phyloP scores from a whole-genome alignment of 2,797 vertebrate genomes.

The Schizothorax lantsangensis region DNA sequence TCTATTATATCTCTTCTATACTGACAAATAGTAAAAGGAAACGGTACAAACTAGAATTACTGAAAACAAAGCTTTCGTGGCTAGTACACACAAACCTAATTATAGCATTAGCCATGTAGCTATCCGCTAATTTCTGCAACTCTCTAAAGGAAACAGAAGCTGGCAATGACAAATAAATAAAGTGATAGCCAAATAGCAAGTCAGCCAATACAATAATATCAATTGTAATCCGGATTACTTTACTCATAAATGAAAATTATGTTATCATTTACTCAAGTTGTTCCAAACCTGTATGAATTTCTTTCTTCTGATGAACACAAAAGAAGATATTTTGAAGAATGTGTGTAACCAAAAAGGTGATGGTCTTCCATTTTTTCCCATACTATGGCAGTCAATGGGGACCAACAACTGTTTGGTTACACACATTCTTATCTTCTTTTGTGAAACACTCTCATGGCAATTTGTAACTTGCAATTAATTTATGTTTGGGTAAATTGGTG shows the following conservation, averaged over 20 bases:
- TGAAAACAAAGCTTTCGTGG: background rate
- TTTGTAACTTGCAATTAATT: background rate
- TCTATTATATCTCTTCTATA: background rate
- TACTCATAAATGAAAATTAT: background rate
- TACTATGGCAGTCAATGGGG: background rate
- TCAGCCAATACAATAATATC: background rate
- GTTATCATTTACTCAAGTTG: background rate
- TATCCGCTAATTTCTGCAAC: conserved; percentile 4
- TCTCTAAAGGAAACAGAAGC: conserved; percentile 12
- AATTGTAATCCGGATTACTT: background rate
- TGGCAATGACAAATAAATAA: background rate
- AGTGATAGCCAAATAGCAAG: conserved; percentile 7
- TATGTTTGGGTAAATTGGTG: background rate
- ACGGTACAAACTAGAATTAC: background rate
- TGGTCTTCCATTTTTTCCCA: too few species aligned
- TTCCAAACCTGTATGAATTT: background rate
- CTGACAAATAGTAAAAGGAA: background rate
- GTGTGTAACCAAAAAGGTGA: too few species aligned
- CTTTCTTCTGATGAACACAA: background rate
- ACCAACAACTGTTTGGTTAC: background rate
- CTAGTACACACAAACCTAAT: background rate
- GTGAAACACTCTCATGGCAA: background rate
- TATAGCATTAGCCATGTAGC: conserved; percentile 2
- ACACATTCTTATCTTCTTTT: background rate
- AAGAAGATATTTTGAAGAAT: background rate